Conservation (phyloP, 2,797 vertebrate species). For the Sebastes nivosus region DNA sequence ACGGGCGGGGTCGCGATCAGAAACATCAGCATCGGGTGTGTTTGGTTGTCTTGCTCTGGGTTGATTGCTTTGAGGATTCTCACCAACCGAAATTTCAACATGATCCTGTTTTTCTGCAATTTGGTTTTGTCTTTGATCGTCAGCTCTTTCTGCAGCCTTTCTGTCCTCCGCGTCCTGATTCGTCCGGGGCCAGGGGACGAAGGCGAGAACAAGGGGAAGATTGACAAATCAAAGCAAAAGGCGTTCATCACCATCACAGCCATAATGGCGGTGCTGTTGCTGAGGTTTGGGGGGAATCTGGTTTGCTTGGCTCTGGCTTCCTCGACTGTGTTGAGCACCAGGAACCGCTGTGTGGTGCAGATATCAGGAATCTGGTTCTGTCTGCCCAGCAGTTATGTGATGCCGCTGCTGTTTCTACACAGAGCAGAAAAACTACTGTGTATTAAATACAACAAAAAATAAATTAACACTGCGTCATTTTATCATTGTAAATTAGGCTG, state of each 20-base stretch:
- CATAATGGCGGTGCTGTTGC: constrained; percentile 22
- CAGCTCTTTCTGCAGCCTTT: constrained; percentile 36
- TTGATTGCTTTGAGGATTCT: background rate
- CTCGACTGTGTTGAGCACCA: background rate
- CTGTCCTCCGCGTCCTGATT: constrained; percentile 25
- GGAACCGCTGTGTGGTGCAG: background rate
- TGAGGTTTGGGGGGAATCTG: constrained; percentile 22
- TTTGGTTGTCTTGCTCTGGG: background rate
- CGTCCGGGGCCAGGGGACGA: background rate
- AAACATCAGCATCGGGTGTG: background rate
- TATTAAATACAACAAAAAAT: background rate
- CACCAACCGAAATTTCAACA: background rate
- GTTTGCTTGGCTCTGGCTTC: background rate
- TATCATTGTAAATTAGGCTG: background rate
- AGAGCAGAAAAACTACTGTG: constrained; percentile 13
- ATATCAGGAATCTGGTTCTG: background rate
- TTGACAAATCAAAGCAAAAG: constrained; percentile 2
- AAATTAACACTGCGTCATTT: background rate
- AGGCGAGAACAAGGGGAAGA: background rate
- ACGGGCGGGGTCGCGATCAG: background rate
- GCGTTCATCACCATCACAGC: constrained; percentile 21
- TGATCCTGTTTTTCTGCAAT: constrained; percentile 25
- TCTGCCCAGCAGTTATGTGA: constrained; percentile 31
- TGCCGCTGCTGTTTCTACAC: constrained; percentile 40
- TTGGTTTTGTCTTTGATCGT: background rate